Evolutionary conservation across 2,797 vertebrate genomes (phyloP).

Genomic region (Hapalemur alaotrensis): DNA sequence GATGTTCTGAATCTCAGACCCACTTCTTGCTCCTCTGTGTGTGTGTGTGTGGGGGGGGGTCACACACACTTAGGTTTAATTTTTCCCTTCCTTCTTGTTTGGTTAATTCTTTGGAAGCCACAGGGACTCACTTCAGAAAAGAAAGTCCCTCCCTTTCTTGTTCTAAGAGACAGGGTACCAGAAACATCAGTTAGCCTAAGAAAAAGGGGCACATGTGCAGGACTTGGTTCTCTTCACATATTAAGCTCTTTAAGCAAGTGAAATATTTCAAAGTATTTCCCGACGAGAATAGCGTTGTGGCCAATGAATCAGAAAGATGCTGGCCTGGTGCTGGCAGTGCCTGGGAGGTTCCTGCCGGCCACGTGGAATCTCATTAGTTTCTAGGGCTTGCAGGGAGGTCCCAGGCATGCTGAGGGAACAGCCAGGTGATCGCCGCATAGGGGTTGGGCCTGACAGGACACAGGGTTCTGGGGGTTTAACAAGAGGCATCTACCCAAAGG

Average conservation of each 20-base stretch:
- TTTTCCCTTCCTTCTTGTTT: background rate
- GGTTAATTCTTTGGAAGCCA: constrained; percentile 27
- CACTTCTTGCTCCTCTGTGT: background rate
- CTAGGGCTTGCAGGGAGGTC: background rate
- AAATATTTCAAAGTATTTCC: background rate
- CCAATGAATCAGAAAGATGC: background rate
- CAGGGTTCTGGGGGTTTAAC: background rate
- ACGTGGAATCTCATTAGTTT: background rate
- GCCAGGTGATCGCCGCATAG: no score
- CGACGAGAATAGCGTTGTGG: background rate
- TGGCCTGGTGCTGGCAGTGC: background rate
- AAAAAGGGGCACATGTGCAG: background rate
- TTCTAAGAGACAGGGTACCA: background rate
- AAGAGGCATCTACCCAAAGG: background rate
- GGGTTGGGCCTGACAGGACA: background rate
- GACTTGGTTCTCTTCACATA: background rate
- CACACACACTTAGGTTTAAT: background rate
- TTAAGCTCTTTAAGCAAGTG: background rate
- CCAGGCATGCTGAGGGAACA: background rate
- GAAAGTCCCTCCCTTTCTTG: background rate
- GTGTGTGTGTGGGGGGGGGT: no score
- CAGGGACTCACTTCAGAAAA: background rate
- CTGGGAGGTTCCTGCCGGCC: background rate
- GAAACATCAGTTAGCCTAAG: background rate
- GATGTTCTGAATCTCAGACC: background rate